Base-by-base conservation (phyloP, 2,113 vertebrate genomes). In the Antigone vipio region DNA sequence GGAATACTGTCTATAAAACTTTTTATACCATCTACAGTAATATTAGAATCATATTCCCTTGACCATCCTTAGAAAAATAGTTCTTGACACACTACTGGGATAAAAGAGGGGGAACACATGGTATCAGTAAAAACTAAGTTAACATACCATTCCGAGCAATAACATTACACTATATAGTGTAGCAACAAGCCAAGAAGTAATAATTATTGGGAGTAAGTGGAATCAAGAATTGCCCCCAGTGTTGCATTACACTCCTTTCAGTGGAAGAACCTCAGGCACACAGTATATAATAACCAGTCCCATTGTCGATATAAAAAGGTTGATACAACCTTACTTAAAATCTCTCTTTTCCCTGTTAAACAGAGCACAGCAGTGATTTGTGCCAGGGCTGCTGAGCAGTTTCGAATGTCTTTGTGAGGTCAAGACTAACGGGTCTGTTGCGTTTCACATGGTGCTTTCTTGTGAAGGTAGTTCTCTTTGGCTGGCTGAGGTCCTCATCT, bases 61-160 rank as follows among this genome's bases (percentile, higher is more conserved):
- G 95, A 74, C 93, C 91, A 80, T 92, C 92, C 88, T 95, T 92
- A 90, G 85, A 69, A 92, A 90, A 96, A 73, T 94, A 94, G 88
- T 47, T 58, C 93, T 91, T 84, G 90, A 95, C 89, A 71, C 92
- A 82, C 77, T 55, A 20, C 77, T 40, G 84, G 93, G 94, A 95
- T 96, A 88, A 97, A 97, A 97, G 96, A n/a, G 72, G 42, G 42
- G n/a, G 71, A 96, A 95, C 95, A 96, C 93, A 96, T 96, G 97
- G 97, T 95, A 86, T 55, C 79, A 67, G 94, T 97, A 97, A 97
- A 97, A 96, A 38, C 8, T 1, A 66, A 96, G 95, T 96, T 96
- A 97, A 79, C 95, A 79, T 95, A 79, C 92, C 94, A 80, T 89
- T 97, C 96, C 77, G 78, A 42, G 95, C 97, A 96, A 95, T 96